These are phyloP conservation scores for Microchirus variegatus DNA, from an alignment of 2,797 vertebrate species.

Conservation along the genomic window DNA sequence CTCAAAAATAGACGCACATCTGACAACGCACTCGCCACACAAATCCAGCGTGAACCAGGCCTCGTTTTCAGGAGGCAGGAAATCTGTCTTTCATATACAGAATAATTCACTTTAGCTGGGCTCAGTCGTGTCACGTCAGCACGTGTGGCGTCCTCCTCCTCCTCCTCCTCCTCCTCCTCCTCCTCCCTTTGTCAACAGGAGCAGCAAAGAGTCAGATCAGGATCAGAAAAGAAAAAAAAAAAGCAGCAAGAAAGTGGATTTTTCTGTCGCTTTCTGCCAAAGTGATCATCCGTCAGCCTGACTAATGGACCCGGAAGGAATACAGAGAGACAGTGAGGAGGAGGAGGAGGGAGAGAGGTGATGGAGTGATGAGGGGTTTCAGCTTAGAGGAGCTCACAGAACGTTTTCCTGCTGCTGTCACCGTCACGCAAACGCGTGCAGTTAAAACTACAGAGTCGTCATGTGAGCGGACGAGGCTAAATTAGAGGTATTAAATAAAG, in stretches of 20 bases:
- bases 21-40: too few species aligned
- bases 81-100: too few species aligned
- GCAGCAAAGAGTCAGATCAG: slow-evolving; percentile 22
- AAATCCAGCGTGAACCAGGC: too few species aligned
- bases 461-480: too few species aligned
- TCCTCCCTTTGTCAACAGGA: too few species aligned
- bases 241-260: slow-evolving; percentile 43
- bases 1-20: too few species aligned
- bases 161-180: too few species aligned
- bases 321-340: not conserved
- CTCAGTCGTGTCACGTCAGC: slow-evolving; percentile 36
- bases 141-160: slow-evolving; percentile 11
- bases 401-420: slow-evolving; percentile 23
- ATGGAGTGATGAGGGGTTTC: slow-evolving; percentile 1
- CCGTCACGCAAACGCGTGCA: too few species aligned
- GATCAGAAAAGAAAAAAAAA: slow-evolving; percentile 18
- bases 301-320: slow-evolving; percentile 62
- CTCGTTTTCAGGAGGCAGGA: too few species aligned
- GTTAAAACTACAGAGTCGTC: too few species aligned
- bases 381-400: not conserved
- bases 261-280: slow-evolving; percentile 38
- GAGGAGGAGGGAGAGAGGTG: not conserved
- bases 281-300: slow-evolving; percentile 54
- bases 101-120: too few species aligned
- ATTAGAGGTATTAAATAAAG: too few species aligned